Percentiles rank a stretch among this genome's conserved stretches.
These are phyloP conservation scores for Nothocercus julius DNA, from an alignment of 2,113 vertebrate species.

Conservation along the genomic window DNA sequence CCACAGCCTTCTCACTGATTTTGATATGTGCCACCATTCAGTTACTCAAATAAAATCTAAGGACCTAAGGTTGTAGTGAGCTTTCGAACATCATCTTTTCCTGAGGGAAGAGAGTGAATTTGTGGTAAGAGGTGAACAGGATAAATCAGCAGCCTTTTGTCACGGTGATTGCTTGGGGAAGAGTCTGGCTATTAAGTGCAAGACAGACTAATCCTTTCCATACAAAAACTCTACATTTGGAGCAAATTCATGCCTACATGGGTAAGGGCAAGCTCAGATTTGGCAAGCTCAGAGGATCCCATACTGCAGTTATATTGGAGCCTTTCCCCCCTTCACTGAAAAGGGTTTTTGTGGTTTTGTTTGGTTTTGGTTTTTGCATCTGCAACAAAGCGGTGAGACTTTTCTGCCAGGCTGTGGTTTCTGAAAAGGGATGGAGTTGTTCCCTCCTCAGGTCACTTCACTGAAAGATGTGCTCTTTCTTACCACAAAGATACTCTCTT, in stretches of 20 bases:
- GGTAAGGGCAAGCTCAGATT: neutral
- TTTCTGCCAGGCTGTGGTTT: neutral
- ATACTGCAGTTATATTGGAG: neutral
- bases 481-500: neutral
- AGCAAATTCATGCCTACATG: neutral
- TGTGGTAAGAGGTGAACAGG: neutral
- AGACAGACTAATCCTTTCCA: neutral
- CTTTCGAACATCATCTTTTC: neutral
- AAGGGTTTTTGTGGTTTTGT: neutral
- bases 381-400: neutral
- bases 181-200: neutral
- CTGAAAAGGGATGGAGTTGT: neutral
- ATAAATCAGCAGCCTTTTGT: neutral
- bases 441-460: neutral
- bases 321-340: neutral
- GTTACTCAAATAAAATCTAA: neutral
- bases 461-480: neutral
- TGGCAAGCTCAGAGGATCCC: neutral
- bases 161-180: fast-evolving
- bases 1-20: neutral
- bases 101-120: neutral
- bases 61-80: neutral
- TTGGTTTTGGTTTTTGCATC: no score
- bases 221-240: neutral
- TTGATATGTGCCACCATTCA: neutral